Evolutionary conservation across 1,140 invertebrate species (phyloP).

Genomic region (Pogonognathellus flavescens): DNA sequence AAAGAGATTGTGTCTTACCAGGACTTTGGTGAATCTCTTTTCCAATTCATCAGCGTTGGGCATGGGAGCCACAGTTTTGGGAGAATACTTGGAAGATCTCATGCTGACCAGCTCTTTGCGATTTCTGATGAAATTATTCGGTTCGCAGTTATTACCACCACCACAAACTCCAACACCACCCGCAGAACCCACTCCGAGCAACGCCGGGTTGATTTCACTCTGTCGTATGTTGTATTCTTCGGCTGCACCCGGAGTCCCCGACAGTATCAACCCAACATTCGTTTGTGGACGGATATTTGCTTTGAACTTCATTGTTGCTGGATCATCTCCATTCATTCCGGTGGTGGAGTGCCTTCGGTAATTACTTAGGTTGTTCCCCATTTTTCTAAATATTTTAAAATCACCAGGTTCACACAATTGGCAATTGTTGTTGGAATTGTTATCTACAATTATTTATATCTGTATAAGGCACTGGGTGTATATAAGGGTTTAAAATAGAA

Average conservation of each 20-base stretch:
- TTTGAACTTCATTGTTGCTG: conserved; percentile 57
- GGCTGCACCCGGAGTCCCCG: conserved; percentile 12
- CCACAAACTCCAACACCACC: conserved; percentile 41
- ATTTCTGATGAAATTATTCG: conserved; percentile 63
- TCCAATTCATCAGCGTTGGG: conserved; percentile 90
- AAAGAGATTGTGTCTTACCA: conserved; percentile 78
- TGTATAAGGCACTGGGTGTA: too few relatives aligned
- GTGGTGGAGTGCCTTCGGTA: conserved; percentile 50
- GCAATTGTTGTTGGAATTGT: too few relatives aligned
- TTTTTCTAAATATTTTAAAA: conserved; percentile 19
- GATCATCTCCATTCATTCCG: conserved; percentile 53
- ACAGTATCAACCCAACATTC: conserved; percentile 52
- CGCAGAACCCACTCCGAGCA: conserved; percentile 23
- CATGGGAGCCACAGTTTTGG: conserved; percentile 76
- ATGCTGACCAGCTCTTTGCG: conserved; percentile 66
- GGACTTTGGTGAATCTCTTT: conserved; percentile 91
- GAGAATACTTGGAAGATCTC: conserved; percentile 66
- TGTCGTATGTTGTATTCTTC: conserved; percentile 36
- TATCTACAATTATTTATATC: too few relatives aligned
- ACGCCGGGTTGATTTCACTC: conserved; percentile 46
- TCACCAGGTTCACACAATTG: not conserved
- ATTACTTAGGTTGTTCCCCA: conserved; percentile 61
- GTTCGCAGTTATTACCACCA: conserved; percentile 43
- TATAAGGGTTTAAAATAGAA: too few relatives aligned
- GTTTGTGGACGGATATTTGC: conserved; percentile 62